Percentiles rank a stretch among this genome's conserved stretches.
phyloP scores from a whole-genome alignment of 2,113 vertebrate genomes.

The Grallaria varia region DNA sequence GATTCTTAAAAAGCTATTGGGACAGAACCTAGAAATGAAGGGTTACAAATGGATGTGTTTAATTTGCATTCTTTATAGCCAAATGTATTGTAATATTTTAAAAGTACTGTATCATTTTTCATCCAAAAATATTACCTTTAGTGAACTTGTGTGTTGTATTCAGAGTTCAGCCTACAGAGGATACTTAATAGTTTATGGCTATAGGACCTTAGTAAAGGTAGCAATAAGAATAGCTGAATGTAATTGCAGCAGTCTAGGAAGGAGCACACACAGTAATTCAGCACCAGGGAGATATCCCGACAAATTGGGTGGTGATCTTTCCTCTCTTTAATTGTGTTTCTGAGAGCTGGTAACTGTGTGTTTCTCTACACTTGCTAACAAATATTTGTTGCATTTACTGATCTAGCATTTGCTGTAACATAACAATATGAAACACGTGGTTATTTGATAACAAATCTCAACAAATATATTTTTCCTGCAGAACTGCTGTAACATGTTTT shows the following conservation, averaged over 20 bases:
- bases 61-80: not conserved
- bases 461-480: not conserved
- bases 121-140: not conserved
- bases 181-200: not conserved
- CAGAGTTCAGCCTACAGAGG: not conserved
- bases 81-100: not conserved
- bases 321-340: not conserved
- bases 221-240: not conserved
- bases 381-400: constrained; percentile 8
- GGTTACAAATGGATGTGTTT: not conserved
- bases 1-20: not conserved
- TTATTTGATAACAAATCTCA: not conserved
- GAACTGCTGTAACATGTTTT: not conserved
- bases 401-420: not conserved
- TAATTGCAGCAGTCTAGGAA: not conserved
- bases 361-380: not conserved
- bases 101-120: not conserved
- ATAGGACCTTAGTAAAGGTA: not conserved
- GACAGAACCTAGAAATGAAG: not conserved
- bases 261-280: not conserved
- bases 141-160: not conserved
- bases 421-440: not conserved
- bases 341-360: not conserved
- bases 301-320: not conserved
- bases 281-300: not conserved